These are phyloP conservation scores for Colossoma macropomum DNA, from an alignment of 2,113 vertebrate genomes.

Conservation along the genomic window DNA sequence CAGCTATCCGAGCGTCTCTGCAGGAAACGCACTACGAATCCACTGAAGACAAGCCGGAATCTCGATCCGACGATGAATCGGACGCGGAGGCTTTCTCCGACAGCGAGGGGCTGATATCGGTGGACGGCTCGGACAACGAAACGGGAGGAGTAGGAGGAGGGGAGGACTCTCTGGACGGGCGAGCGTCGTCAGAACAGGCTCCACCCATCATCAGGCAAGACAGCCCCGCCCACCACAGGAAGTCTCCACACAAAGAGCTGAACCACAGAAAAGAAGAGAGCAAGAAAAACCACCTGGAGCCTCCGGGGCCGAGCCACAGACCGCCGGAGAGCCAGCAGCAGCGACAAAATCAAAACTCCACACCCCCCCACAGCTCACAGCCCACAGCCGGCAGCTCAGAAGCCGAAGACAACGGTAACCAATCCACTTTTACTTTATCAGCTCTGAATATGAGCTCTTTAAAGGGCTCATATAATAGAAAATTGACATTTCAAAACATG, in stretches of 20 bases:
- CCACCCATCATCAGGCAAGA: slow-evolving; percentile 64
- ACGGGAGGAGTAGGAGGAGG: slow-evolving; percentile 78
- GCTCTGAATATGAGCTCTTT: too few species aligned
- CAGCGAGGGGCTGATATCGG: slow-evolving; percentile 95
- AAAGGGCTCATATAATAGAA: too few species aligned
- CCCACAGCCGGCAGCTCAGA: slow-evolving; percentile 68
- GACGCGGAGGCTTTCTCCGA: slow-evolving; percentile 97
- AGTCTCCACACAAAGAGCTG: slow-evolving; percentile 91
- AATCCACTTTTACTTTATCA: background rate
- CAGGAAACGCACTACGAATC: slow-evolving; percentile 98
- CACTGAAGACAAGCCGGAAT: slow-evolving; percentile 83
- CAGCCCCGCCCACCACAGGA: slow-evolving; percentile 83
- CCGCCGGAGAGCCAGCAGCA: slow-evolving; percentile 67
- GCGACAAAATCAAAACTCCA: slow-evolving; percentile 72
- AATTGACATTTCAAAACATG: background rate
- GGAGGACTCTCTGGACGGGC: slow-evolving; percentile 64
- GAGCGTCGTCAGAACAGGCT: slow-evolving; percentile 35
- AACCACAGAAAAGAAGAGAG: slow-evolving; percentile 92
- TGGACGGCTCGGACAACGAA: slow-evolving; percentile 92
- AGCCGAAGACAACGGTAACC: slow-evolving; percentile 85
- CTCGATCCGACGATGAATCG: slow-evolving; percentile 91
- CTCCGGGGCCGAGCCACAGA: slow-evolving; percentile 69
- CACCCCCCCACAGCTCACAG: slow-evolving; percentile 61
- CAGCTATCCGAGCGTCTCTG: slow-evolving; percentile 94
- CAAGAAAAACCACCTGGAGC: slow-evolving; percentile 87